phyloP scores from a whole-genome alignment of 2,888 invertebrate species.

The Dasypolia templi region DNA sequence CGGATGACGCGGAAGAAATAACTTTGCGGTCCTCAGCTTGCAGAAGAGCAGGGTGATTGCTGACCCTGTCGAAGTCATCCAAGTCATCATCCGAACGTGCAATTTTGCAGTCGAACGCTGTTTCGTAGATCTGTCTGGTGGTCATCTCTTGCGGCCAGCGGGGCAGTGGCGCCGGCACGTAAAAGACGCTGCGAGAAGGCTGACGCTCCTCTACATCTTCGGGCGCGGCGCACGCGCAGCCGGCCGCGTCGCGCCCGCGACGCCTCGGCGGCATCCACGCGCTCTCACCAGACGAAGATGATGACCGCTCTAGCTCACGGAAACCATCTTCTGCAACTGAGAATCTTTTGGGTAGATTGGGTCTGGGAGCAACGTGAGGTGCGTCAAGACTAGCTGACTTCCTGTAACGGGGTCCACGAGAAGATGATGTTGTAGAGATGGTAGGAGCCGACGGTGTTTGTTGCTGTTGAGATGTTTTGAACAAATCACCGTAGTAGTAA shows the following conservation, averaged over 20 bases:
- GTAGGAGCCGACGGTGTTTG: slow-evolving; percentile 88
- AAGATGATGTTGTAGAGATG: slow-evolving; percentile 84
- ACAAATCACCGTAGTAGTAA: slow-evolving; percentile 95
- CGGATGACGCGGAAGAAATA: slow-evolving; percentile 88
- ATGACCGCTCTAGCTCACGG: slow-evolving; percentile 89
- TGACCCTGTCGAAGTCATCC: slow-evolving; percentile 95
- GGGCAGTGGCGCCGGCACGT: slow-evolving; percentile 92
- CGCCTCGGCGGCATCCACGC: slow-evolving; percentile 94
- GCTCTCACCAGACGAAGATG: slow-evolving; percentile 90
- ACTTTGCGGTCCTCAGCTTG: slow-evolving; percentile 89
- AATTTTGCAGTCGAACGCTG: slow-evolving; percentile 97
- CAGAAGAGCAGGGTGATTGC: slow-evolving; percentile 94
- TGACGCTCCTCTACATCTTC: slow-evolving; percentile 93
- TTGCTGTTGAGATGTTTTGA: slow-evolving; percentile 87
- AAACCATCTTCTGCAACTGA: slow-evolving; percentile 93
- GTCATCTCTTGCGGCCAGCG: slow-evolving; percentile 91
- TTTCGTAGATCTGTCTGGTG: slow-evolving; percentile 95
- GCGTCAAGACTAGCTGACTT: slow-evolving; percentile 94
- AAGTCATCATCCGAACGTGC: slow-evolving; percentile 95
- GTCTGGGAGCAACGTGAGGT: slow-evolving; percentile 92
- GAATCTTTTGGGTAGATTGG: slow-evolving; percentile 92
- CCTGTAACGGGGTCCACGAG: slow-evolving; percentile 91
- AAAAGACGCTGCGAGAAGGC: slow-evolving; percentile 92
- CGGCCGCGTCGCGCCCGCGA: slow-evolving; percentile 91
- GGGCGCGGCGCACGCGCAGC: slow-evolving; percentile 93